Evolutionary conservation across 2,113 vertebrate species (phyloP).

Genomic region (Tragelaphus imberbis): DNA sequence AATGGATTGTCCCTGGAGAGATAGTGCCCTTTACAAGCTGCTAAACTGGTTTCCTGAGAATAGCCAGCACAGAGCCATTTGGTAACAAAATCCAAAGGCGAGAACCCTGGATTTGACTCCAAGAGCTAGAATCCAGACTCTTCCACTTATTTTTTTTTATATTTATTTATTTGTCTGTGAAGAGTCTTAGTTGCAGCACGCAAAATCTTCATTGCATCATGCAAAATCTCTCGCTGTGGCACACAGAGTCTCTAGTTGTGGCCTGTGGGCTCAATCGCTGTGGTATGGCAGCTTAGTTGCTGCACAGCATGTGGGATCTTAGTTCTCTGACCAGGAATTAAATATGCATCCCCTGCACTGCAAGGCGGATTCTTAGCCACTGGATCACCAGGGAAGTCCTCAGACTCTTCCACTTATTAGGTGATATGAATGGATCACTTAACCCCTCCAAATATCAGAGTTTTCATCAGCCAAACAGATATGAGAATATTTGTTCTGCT

Average conservation of each 20-base stretch:
- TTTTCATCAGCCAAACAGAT: background rate
- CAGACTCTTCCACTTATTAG: background rate
- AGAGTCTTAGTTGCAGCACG: background rate
- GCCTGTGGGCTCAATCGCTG: background rate
- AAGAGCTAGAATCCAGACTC: background rate
- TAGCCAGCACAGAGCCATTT: background rate
- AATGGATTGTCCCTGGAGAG: background rate
- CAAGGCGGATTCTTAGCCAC: background rate
- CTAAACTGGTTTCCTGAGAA: slow-evolving; percentile 11
- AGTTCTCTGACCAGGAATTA: background rate
- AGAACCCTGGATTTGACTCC: background rate
- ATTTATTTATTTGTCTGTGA: background rate
- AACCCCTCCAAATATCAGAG: background rate
- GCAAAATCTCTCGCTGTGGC: background rate
- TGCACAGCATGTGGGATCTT: background rate
- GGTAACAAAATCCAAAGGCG: background rate
- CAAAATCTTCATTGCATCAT: background rate
- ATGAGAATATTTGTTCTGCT: background rate
- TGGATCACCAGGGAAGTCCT: background rate
- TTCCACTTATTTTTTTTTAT: background rate
- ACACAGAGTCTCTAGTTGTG: background rate
- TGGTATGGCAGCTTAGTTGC: background rate
- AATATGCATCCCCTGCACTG: background rate
- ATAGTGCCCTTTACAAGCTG: slow-evolving; percentile 13
- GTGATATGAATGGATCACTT: background rate